Evolutionary conservation across 2,797 vertebrate species (phyloP), one percentile per base, ranked within the genome.

Genomic region (Heliangelus exortis): DNA sequence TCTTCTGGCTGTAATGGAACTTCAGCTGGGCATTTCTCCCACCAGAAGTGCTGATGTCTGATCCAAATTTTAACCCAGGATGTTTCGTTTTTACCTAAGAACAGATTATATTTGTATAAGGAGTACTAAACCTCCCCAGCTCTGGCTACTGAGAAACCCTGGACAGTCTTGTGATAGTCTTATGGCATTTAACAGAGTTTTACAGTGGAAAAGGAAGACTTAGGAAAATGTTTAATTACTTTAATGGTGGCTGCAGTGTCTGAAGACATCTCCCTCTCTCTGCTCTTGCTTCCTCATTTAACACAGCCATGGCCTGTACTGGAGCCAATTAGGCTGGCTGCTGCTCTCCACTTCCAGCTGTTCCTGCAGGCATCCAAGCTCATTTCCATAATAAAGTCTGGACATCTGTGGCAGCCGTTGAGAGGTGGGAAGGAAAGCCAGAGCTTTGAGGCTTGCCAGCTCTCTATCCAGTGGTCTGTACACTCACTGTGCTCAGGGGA

Each of bases 301-400:
- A 39, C 72, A 51, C 18, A 81, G 34, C n/a, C 1, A 0, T 26
- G 51, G 51, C 23, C 62, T 55, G 39, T 55, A 62, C 43, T 75
- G 51, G 8, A 90, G 55, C 34, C 79, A 86, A 33, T 81, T 84
- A 83, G 21, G 9, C 72, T 87, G 75, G 36, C 62, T 94, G 6
- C 68, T 33, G 23, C 34, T 87, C 69, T 54, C 21, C 31, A 28
- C n/a, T 93, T 94, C 73, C 79, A 95, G 91, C 65, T 95, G 57
- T 54, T 96, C n/a, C 53, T 88, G 50, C 65, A 89, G 83, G 26
- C 34, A 0, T 84, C 50, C 85, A 75, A 66, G 31, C 47, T 75
- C 65, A 67, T 72, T 61, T 76, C 59, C 1, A 17, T 85, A 75
- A 92, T 75, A 76, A 82, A 78, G 47, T 93, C 72, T 87, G 93